These are phyloP conservation scores for Sarcophaga variegata DNA, from an alignment of 2,888 invertebrate species.

Conservation along the genomic window DNA sequence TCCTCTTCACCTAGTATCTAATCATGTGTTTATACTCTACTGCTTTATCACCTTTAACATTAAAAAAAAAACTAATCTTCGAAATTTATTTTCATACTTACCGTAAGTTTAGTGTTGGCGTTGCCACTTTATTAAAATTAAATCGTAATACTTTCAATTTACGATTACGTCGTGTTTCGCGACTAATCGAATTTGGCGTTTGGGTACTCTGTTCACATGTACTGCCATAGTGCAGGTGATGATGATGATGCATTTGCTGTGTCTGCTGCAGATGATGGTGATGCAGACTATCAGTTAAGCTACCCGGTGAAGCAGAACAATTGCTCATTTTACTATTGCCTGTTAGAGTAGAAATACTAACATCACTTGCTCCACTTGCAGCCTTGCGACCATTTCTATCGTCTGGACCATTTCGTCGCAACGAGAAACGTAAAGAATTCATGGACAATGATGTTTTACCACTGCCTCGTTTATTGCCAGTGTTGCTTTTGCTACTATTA, in stretches of 20 bases:
- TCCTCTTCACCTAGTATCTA: too few relatives aligned
- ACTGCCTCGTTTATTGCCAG: slow-evolving; percentile 34
- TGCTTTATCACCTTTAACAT: too few relatives aligned
- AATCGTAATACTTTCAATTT: slow-evolving; percentile 85
- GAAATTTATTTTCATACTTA: slow-evolving; percentile 70
- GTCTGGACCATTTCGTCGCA: slow-evolving; percentile 45
- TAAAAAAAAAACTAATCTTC: background rate
- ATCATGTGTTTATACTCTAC: too few relatives aligned
- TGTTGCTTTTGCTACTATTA: background rate
- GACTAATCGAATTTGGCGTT: slow-evolving; percentile 87
- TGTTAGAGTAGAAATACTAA: slow-evolving; percentile 47
- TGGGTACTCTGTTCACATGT: slow-evolving; percentile 87
- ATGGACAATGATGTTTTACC: slow-evolving; percentile 42
- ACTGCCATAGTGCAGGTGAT: slow-evolving; percentile 78
- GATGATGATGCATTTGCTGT: slow-evolving; percentile 65
- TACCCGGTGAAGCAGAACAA: slow-evolving; percentile 9
- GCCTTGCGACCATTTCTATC: slow-evolving; percentile 13
- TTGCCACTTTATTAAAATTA: slow-evolving; percentile 85
- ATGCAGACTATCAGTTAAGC: slow-evolving; percentile 21
- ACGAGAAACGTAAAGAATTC: slow-evolving; percentile 61
- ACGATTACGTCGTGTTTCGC: slow-evolving; percentile 85
- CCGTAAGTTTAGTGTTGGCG: slow-evolving; percentile 84
- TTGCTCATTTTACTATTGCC: slow-evolving; percentile 34
- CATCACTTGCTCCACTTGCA: background rate
- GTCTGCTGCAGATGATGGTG: slow-evolving; percentile 36